Base-by-base conservation (phyloP, 2,888 invertebrate genomes). In the Troides oblongomaculatus region DNA sequence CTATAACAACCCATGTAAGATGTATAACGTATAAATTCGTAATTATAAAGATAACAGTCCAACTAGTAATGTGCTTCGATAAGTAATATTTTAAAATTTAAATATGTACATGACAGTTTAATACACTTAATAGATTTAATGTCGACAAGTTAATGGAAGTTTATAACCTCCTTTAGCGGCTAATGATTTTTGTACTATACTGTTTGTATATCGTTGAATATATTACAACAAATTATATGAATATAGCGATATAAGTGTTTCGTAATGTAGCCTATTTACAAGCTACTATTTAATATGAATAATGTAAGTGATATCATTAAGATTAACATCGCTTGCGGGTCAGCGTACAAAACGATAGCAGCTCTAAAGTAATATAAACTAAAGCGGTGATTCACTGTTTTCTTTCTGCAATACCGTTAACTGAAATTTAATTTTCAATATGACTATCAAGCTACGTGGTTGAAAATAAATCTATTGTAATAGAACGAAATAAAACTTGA, bases 251-350 rank as follows among this genome's bases (percentile, higher is more conserved):
- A 74, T 71, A 72, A 79, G 80, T 82, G 81, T 80, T 81, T 79
- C 81, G 80, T 75, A 78, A 79, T 76, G 75, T 74, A 76, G 73
- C 74, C 74, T 72, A 74, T 71, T 77, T 79, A 82, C 82, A 64
- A 61, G 79, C 79, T 86, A 83, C 87, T 84, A 82, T 77, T 85
- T 87, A 89, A 90, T 86, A 84, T 79, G 79, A 78, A 77, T 80
- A 78, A 79, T 79, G 78, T 80, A 79, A 80, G 82, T 81, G 84
- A 83, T 78, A 77, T 81, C 78, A 82, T 82, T 82, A 80, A 87
- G 86, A 89, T 88, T 84, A 78, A 78, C 79, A 87, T 88, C 87
- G 75, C 77, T 78, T 72, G 76, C 78, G 77, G 75, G 77, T 76
- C 76, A 73, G 77, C 79, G 79, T 79, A 81, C 79, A 78, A 80